A percentile compares a stretch with the other conserved stretches of the same genome.
These are phyloP conservation scores for Girardinichthys multiradiatus DNA, from an alignment of 2,113 vertebrate genomes.

Conservation along the genomic window DNA sequence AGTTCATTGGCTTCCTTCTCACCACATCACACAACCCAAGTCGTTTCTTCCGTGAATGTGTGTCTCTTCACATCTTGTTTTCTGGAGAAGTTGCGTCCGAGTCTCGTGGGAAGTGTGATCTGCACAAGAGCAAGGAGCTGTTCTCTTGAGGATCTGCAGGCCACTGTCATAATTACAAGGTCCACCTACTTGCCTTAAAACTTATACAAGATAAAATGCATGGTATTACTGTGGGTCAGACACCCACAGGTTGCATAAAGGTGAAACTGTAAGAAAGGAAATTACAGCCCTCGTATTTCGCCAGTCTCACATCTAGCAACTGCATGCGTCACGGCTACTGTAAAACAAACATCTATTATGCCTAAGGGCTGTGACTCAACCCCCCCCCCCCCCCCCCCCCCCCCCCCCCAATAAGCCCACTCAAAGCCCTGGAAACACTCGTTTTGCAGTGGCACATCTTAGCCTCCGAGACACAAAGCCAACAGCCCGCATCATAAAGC, in stretches of 20 bases:
- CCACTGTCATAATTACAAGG: conserved; percentile 55
- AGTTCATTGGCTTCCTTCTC: conserved; percentile 12
- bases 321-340: conserved; percentile 54
- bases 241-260: conserved; percentile 24
- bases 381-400: conserved; percentile 43
- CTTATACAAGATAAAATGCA: conserved; percentile 11
- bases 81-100: conserved; percentile 17
- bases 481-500: conserved; percentile 9
- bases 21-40: conserved; percentile 51
- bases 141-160: conserved; percentile 24
- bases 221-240: not conserved
- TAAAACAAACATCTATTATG: conserved; percentile 68
- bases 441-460: conserved; percentile 58
- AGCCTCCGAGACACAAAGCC: conserved; percentile 43
- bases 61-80: conserved; percentile 21
- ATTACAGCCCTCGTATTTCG: not conserved
- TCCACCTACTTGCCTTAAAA: conserved; percentile 41
- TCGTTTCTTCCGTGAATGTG: not conserved
- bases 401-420: conserved; percentile 52
- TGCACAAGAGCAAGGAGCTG: conserved; percentile 25
- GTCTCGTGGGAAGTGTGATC: conserved; percentile 41
- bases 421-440: conserved; percentile 54
- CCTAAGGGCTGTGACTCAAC: conserved; percentile 52
- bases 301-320: conserved; percentile 50
- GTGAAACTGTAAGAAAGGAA: not conserved